phyloP scores from a whole-genome alignment of 1,140 invertebrate genomes.

The Leguminivora glycinivorella region DNA sequence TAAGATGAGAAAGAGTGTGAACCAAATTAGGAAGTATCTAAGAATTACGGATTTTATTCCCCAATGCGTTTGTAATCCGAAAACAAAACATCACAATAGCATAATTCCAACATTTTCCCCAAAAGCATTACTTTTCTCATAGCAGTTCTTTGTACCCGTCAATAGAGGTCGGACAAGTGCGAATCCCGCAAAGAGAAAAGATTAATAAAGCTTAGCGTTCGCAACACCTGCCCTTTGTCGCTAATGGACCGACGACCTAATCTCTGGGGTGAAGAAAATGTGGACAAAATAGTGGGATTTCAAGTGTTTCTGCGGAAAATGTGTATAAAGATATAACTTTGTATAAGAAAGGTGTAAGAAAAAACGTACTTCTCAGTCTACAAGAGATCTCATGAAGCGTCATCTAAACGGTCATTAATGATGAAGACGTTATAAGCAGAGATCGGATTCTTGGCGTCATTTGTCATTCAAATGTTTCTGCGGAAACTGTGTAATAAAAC shows the following conservation, averaged over 20 bases:
- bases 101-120: not conserved
- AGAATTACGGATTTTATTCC: not conserved
- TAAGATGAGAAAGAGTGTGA: too few relatives aligned
- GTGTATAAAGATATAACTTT: not conserved
- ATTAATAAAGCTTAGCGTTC: constrained; percentile 75
- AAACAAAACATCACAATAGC: not conserved
- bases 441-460: too few relatives aligned
- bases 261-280: constrained; percentile 49
- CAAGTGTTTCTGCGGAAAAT: constrained; percentile 32
- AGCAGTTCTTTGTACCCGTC: constrained; percentile 49
- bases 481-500: too few relatives aligned
- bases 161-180: constrained; percentile 64
- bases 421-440: too few relatives aligned
- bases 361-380: too few relatives aligned
- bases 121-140: constrained; percentile 2
- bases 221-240: constrained; percentile 73
- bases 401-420: too few relatives aligned
- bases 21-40: too few relatives aligned
- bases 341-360: too few relatives aligned
- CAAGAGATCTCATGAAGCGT: too few relatives aligned
- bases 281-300: constrained; percentile 45
- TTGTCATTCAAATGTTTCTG: too few relatives aligned
- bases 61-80: not conserved
- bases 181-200: constrained; percentile 68
- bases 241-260: constrained; percentile 68